Base-by-base conservation (phyloP, 1,140 invertebrate genomes). In the Ptiloglossa arizonensis region DNA sequence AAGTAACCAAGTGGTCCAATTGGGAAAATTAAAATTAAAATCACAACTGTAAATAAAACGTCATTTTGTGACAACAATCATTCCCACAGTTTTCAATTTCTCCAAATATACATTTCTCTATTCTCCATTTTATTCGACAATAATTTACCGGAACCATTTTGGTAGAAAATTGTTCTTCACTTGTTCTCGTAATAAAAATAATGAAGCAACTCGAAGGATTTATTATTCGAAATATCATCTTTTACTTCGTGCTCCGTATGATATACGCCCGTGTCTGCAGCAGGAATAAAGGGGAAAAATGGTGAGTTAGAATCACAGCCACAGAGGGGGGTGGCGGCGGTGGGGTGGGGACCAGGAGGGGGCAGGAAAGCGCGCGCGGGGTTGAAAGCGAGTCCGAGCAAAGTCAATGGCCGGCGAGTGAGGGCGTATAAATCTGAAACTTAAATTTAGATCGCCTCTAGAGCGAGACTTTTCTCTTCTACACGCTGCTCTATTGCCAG, bases 381-480 rank as follows among this genome's bases (percentile, higher is more conserved):
- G 79, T 78, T 82, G 84, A 75, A 82, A 76, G 74, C 70, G 66
- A 57, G 79, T 79, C 46, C 75, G 64, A 79, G 78, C 29, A 80
- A 86, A 87, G 86, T 87, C 86, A 87, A 87, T 87, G 86, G 75
- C 86, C 86, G 80, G 74, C 73, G 73, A 81, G 82, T 68, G 81
- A 87, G 83, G 83, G 85, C 81, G 86, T 87, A 87, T 85, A 87
- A 87, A 87, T 87, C 83, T 81, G 75, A 67, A 75, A 79, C 78
- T 87, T 87, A 87, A 87, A 87, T 87, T 87, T 87, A 87, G 86
- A 87, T 81, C 79, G 70, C 22, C 77, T 74, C 73, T 69, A 81
- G 77, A 85, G 72, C 73, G 52, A 48, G 35, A 22, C 24, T 48
- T 80, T 48, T 69, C 64, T 19, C 38, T 81, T 78, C 79, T 57